A percentile compares a stretch with the other conserved stretches of the same genome.
These are phyloP conservation scores for Thymallus thymallus DNA, from an alignment of 2,113 vertebrate species.

Conservation along the genomic window DNA sequence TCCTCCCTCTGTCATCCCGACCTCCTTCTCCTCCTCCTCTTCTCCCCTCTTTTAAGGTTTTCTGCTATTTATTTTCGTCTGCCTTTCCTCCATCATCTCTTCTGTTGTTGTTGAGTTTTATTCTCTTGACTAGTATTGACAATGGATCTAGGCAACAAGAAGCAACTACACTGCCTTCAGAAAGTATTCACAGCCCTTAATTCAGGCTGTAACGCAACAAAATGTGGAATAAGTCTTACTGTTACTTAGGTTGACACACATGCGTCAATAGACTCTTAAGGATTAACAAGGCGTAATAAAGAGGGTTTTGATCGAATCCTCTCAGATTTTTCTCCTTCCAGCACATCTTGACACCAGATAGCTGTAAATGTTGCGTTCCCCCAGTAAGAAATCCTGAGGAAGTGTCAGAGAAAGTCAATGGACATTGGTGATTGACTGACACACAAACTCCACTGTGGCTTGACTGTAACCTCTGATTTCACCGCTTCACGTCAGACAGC, in stretches of 20 bases:
- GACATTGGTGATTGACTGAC: too few species aligned
- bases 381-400: conserved; percentile 22
- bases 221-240: too few species aligned
- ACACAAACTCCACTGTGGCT: conserved; percentile 12
- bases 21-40: conserved; percentile 13
- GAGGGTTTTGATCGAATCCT: too few species aligned
- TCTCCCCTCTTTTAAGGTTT: not conserved
- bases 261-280: too few species aligned
- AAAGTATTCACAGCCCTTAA: too few species aligned
- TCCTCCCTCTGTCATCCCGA: conserved; percentile 10
- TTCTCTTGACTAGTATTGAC: too few species aligned
- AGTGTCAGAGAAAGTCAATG: conserved; percentile 8
- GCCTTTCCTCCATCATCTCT: conserved; percentile 5
- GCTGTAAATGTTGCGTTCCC: not conserved
- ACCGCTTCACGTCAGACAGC: conserved; percentile 8
- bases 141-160: too few species aligned
- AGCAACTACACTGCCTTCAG: too few species aligned
- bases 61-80: not conserved
- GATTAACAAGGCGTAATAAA: too few species aligned
- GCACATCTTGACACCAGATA: not conserved
- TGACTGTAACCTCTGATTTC: conserved; percentile 16
- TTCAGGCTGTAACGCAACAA: too few species aligned
- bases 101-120: not conserved
- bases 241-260: too few species aligned
- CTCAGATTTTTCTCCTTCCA: too few species aligned